Evolutionary conservation across 2,113 vertebrate species (phyloP).

Genomic region (Hemicordylus capensis): DNA sequence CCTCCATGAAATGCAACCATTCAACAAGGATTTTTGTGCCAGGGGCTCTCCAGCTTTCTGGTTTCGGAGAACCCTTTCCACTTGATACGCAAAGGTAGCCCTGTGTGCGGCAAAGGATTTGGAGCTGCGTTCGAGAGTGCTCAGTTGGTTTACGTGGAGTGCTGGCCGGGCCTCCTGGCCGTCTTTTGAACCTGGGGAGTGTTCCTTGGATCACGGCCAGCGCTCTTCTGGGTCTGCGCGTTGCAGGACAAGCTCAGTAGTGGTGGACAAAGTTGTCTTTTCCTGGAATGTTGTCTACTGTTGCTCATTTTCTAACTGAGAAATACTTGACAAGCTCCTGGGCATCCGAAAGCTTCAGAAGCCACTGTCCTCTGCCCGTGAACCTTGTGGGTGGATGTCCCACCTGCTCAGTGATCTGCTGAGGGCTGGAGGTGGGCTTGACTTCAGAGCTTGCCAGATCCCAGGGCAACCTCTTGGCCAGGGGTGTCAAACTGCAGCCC

Average conservation of each 20-base stretch:
- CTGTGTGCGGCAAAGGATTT: not conserved
- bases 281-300: no score
- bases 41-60: not conserved
- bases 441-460: not conserved
- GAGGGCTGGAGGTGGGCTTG: not conserved
- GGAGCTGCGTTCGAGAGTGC: not conserved
- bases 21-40: not conserved
- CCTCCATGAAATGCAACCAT: not conserved
- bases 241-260: no score
- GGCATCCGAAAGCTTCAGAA: no score
- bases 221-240: not conserved
- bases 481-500: no score
- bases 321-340: not conserved
- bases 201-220: not conserved
- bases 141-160: not conserved
- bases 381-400: not conserved
- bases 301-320: not conserved
- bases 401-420: not conserved
- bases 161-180: not conserved
- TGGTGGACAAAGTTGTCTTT: no score
- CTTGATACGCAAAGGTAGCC: not conserved
- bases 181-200: not conserved
- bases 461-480: not conserved
- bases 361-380: not conserved
- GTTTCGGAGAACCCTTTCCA: not conserved